Conservation (phyloP, 2,888 invertebrate genomes). For the Andrena fulva region DNA sequence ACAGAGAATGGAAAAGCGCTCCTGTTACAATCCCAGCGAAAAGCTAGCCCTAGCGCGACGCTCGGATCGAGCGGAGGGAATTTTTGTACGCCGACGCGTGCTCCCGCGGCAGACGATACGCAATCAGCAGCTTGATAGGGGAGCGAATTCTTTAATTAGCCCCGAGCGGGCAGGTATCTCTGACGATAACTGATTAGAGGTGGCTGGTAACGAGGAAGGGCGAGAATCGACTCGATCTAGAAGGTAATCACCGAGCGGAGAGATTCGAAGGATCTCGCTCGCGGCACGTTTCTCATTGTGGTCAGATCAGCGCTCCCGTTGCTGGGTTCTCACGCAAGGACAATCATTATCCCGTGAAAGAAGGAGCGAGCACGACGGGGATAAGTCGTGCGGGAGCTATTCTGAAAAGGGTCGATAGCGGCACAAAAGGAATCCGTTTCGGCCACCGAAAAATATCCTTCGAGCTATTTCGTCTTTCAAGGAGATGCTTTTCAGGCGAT, state of each 20-base stretch:
- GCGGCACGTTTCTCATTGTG: conserved; percentile 74
- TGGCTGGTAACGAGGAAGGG: background rate
- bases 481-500: conserved; percentile 38
- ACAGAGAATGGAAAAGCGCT: conserved; percentile 51
- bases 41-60: conserved; percentile 9
- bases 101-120: background rate
- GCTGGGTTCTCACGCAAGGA: conserved; percentile 74
- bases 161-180: background rate
- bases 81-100: background rate
- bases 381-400: conserved; percentile 57
- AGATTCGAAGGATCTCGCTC: conserved; percentile 62
- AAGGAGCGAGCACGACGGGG: conserved; percentile 49
- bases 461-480: conserved; percentile 43
- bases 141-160: background rate
- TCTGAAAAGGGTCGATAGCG: conserved; percentile 61
- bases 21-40: conserved; percentile 32
- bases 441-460: conserved; percentile 40
- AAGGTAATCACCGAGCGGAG: conserved; percentile 44
- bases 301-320: conserved; percentile 61
- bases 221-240: conserved; percentile 15
- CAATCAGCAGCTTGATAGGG: background rate
- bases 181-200: conserved; percentile 1
- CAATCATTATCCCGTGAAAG: conserved; percentile 67
- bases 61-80: background rate
- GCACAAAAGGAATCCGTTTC: conserved; percentile 49